phyloP scores from a whole-genome alignment of 1,140 invertebrate genomes.

The Drosophila cardini region DNA sequence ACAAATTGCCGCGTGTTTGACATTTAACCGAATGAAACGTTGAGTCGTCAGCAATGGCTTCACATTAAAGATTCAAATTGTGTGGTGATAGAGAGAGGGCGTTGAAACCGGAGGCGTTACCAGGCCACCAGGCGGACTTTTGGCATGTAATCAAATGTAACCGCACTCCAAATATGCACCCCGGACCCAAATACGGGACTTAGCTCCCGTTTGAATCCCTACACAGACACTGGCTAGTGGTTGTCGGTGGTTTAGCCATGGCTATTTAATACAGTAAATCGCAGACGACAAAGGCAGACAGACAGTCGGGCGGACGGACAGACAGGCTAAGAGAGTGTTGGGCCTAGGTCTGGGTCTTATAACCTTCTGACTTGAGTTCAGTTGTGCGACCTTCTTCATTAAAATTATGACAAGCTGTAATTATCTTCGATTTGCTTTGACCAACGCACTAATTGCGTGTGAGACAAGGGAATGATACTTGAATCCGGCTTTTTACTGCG shows the following conservation, averaged over 20 bases:
- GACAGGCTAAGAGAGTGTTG: neutral
- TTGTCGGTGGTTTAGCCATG: conserved; percentile 58
- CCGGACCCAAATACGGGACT: conserved; percentile 20
- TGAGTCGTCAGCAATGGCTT: conserved; percentile 30
- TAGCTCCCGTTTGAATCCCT: neutral
- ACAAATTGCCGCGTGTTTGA: conserved; percentile 81
- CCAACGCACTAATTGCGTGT: conserved; percentile 78
- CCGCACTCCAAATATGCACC: conserved; percentile 74
- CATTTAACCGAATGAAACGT: conserved; percentile 75
- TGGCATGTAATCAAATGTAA: conserved; percentile 81
- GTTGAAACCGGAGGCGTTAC: conserved; percentile 42
- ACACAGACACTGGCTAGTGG: conserved; percentile 39
- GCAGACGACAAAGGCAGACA: conserved; percentile 7
- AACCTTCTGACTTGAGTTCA: conserved; percentile 51
- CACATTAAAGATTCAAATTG: conserved; percentile 71
- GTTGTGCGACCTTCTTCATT: conserved; percentile 76
- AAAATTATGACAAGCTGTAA: conserved; percentile 83
- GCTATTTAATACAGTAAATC: conserved; percentile 75
- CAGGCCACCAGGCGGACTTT: conserved; percentile 48
- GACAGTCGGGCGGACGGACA: neutral
- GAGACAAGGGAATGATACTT: conserved; percentile 47
- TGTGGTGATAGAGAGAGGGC: conserved; percentile 2
- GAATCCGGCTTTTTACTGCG: neutral
- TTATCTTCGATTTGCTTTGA: conserved; percentile 83
- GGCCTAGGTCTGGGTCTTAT: neutral